Conservation (phyloP, 2,888 invertebrate genomes). For the Pterostichus niger region DNA sequence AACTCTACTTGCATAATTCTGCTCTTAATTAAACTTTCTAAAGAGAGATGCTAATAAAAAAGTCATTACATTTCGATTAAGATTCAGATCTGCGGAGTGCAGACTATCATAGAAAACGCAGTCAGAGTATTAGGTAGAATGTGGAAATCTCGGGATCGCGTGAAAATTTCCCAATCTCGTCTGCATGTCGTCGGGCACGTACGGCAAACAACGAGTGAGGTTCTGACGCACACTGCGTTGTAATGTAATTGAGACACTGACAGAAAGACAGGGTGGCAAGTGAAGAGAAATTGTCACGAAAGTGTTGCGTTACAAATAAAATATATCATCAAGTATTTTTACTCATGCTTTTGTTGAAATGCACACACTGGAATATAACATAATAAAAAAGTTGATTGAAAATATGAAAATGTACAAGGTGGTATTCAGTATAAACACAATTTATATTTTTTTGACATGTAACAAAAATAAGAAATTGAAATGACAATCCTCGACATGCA, state of each 20-base stretch:
- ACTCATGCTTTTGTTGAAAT: too few species aligned
- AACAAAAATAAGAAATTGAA: too few species aligned
- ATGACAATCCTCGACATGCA: too few species aligned
- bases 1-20: too few species aligned
- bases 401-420: too few species aligned
- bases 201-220: conserved; percentile 1
- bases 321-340: too few species aligned
- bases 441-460: too few species aligned
- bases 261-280: not conserved
- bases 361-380: too few species aligned
- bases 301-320: not conserved
- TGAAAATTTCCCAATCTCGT: conserved; percentile 30
- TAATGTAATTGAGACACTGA: conserved; percentile 21
- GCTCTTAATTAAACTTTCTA: conserved; percentile 23
- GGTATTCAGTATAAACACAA: too few species aligned
- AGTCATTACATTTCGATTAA: conserved; percentile 46
- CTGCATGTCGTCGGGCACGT: conserved; percentile 22
- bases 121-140: not conserved
- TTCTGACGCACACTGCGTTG: not conserved
- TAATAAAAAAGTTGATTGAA: too few species aligned
- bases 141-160: conserved; percentile 7
- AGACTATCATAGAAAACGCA: not conserved
- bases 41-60: conserved; percentile 36
- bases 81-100: conserved; percentile 7
- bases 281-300: not conserved